Conservation (phyloP, 2,113 vertebrate genomes). For the Paraplagusia blochii region DNA sequence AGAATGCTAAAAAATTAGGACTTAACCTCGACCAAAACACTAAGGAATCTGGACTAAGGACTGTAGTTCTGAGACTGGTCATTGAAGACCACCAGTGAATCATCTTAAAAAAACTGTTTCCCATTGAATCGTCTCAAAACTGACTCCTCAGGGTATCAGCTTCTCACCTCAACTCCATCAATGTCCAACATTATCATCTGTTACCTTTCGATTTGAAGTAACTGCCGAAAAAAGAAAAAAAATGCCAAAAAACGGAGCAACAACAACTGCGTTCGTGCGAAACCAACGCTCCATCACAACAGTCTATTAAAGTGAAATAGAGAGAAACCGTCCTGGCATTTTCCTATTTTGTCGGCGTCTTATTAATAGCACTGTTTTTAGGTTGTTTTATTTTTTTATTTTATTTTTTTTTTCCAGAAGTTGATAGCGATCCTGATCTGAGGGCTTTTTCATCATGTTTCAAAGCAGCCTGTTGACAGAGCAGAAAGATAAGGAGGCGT, state of each 20-base stretch:
- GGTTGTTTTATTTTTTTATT: not conserved
- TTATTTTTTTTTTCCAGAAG: constrained; percentile 17
- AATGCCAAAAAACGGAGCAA: constrained; percentile 17
- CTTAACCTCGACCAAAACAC: no score
- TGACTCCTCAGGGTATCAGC: no score
- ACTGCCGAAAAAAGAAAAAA: no score
- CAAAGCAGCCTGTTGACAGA: constrained; percentile 55
- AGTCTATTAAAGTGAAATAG: constrained; percentile 44
- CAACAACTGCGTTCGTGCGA: constrained; percentile 8
- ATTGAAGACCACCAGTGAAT: no score
- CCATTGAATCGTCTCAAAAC: no score
- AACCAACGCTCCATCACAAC: constrained; percentile 24
- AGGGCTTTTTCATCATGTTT: constrained; percentile 54
- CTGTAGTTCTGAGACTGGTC: no score
- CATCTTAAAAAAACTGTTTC: no score
- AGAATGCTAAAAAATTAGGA: no score
- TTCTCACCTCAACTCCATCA: no score
- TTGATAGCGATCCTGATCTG: constrained; percentile 40
- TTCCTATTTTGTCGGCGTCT: constrained; percentile 16
- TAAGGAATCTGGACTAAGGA: no score
- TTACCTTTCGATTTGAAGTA: no score
- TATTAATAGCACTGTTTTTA: constrained; percentile 41
- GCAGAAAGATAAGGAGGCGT: constrained; percentile 46
- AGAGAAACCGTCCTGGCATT: constrained; percentile 16
- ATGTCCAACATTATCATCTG: no score